phyloP scores from a whole-genome alignment of 2,888 invertebrate species.

The Sinodicranocentrus sp. region DNA sequence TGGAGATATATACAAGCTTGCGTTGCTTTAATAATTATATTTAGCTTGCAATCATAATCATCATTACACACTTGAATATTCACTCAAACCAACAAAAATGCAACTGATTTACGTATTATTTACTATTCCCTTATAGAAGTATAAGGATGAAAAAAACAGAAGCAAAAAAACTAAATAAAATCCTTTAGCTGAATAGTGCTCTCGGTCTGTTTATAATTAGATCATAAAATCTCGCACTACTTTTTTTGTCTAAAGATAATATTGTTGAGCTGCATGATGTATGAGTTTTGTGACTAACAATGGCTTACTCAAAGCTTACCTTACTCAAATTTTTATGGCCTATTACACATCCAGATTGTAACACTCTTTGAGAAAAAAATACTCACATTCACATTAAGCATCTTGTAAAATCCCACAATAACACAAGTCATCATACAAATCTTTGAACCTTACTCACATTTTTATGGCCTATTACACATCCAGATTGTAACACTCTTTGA shows the following conservation, averaged over 20 bases:
- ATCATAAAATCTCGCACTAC: not conserved
- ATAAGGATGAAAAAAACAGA: too few relatives aligned
- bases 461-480: not conserved
- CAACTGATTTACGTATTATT: too few relatives aligned
- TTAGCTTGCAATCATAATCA: too few relatives aligned
- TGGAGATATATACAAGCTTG: too few relatives aligned
- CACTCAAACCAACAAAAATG: too few relatives aligned
- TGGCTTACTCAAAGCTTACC: not conserved
- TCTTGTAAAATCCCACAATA: too few relatives aligned
- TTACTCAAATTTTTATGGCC: conserved; percentile 47
- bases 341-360: conserved; percentile 41
- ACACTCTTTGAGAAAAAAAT: not conserved
- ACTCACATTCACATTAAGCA: not conserved
- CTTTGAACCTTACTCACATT: not conserved
- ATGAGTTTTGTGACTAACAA: not conserved
- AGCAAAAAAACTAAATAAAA: too few relatives aligned
- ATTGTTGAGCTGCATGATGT: not conserved
- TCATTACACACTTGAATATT: too few relatives aligned
- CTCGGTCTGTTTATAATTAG: not conserved
- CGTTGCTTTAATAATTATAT: too few relatives aligned
- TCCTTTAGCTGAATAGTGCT: too few relatives aligned
- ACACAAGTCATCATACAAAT: too few relatives aligned
- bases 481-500: not conserved
- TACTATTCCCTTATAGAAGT: too few relatives aligned
- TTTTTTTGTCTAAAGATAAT: not conserved